Base-by-base conservation (phyloP, 2,113 vertebrate species). In the Amblyopsis rosae region DNA sequence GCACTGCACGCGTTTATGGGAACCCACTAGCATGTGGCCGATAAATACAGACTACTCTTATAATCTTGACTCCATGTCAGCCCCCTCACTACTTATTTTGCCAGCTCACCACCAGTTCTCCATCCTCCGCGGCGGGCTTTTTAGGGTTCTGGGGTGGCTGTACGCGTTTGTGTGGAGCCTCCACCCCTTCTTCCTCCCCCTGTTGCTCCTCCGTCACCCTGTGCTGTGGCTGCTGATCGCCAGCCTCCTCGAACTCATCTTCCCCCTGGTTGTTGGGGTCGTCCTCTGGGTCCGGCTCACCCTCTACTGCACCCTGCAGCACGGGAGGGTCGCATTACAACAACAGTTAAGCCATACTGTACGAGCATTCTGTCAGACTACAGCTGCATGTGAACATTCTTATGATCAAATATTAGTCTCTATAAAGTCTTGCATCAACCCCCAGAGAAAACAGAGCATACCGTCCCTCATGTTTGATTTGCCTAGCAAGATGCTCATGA, bases 211-310 rank as follows among this genome's bases (percentile, higher is more conserved):
- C 90, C 50, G 88, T 85, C 1, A 89, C 93, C 9, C 91, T 65
- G 75, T 93, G 94, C 73, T 94, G 93, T 49, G 88, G 92, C 73
- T 83, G 93, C 45, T 93, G 95, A 47, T 97, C 95, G 75, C 96
- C 96, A 0, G 97, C 97, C 90, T 98, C 96, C 71, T 99, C 98
- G 83, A 99, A 98, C 86, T 99, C 98, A 76, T 99, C 97, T 84
- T 98, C 98, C 0, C 98, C 98, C 89, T 99, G 97, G 84, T 99
- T 99, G 89, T 99, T 98, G 15, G 97, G 96, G 86, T 99, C 98
- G 48, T 99, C 94, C 63, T 97, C 95, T 3, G 97, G 96, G 86
- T 97, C 96, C 62, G 96, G 78, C 10, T 99, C 96, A 13, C 93
- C 92, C 10, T 91, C 79, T 17, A 82, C 87, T 19, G 83, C 91